Conservation (phyloP, 2,113 vertebrate genomes). For the Hypocryptadius cinnamomeus region DNA sequence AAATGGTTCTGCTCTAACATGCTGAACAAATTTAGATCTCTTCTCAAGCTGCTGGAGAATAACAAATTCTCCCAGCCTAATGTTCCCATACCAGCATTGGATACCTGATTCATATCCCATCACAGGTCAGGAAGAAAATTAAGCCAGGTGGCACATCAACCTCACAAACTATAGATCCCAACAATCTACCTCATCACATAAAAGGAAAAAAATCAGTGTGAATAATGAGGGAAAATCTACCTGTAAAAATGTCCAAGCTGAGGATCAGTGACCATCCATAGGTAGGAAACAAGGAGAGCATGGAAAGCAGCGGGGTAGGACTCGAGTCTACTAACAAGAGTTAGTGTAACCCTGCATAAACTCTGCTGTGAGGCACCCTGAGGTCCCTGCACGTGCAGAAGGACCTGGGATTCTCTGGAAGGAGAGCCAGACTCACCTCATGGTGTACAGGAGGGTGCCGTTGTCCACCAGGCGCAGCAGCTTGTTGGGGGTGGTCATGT, state of each 20-base stretch:
- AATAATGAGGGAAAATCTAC: not conserved
- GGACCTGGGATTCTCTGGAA: not conserved
- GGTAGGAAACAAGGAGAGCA: not conserved
- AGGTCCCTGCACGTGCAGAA: not conserved
- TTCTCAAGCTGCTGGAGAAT: not conserved
- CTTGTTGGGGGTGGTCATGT: constrained; percentile 99
- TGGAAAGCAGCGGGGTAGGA: not conserved
- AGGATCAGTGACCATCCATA: not conserved
- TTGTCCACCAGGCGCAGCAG: constrained; percentile 91
- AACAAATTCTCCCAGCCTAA: not conserved
- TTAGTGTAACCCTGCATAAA: not conserved
- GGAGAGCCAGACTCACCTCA: constrained; percentile 78
- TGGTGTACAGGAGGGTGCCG: constrained; percentile 94
- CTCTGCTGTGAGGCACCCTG: not conserved
- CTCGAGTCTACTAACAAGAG: not conserved
- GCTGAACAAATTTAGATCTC: not conserved
- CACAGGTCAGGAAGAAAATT: not conserved
- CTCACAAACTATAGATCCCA: not conserved
- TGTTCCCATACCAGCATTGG: not conserved
- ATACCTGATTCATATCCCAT: not conserved
- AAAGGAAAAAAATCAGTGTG: not conserved
- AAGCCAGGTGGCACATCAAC: not conserved
- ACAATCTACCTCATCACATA: not conserved
- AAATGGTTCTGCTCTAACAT: not conserved
- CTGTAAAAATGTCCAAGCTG: not conserved